These are phyloP conservation scores for Diadophis punctatus DNA, from an alignment of 2,113 vertebrate genomes.

Conservation along the genomic window DNA sequence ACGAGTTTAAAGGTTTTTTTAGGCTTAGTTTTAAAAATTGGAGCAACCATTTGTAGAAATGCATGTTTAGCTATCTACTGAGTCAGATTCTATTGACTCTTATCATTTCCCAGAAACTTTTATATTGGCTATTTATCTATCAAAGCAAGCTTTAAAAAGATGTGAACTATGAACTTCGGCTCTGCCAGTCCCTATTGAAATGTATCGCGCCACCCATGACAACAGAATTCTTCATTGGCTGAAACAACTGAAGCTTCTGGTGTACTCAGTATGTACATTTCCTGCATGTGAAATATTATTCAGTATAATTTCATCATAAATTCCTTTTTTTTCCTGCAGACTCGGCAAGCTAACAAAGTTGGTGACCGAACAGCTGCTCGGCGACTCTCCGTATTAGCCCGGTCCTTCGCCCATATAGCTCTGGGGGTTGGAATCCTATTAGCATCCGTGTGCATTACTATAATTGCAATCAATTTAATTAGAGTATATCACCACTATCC, in stretches of 20 bases:
- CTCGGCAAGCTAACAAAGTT: conserved; percentile 27
- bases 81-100: neutral
- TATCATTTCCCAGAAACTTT: neutral
- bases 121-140: neutral
- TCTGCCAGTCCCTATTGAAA: neutral
- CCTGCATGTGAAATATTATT: neutral
- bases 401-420: conserved; percentile 29
- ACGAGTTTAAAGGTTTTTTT: neutral
- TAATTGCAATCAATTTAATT: neutral
- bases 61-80: neutral
- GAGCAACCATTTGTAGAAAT: neutral
- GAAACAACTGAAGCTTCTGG: neutral
- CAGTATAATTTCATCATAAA: neutral
- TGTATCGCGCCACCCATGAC: neutral
- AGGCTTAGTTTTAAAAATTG: neutral
- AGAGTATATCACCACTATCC: no score
- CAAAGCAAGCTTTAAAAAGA: neutral
- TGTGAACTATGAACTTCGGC: neutral
- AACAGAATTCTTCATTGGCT: neutral
- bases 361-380: conserved; percentile 6
- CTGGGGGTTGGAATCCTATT: conserved; percentile 41
- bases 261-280: no score
- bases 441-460: neutral
- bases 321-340: conserved; percentile 16
- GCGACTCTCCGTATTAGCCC: conserved; percentile 22